Percentiles rank a stretch among this genome's conserved stretches.
phyloP scores from a whole-genome alignment of 2,113 vertebrate species.

The Cheilinus undulatus region DNA sequence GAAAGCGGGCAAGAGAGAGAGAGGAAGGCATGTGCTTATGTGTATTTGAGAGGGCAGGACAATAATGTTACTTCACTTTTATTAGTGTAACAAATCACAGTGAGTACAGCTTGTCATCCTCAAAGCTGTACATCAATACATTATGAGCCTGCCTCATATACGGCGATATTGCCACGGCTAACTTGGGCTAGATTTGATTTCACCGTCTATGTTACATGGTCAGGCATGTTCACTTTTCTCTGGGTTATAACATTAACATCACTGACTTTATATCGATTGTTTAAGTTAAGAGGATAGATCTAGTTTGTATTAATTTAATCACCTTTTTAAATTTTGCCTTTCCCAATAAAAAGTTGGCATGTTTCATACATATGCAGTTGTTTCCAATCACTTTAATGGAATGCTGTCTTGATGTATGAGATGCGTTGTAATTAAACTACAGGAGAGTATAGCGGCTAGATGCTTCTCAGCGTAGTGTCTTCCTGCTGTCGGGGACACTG shows the following conservation, averaged over 20 bases:
- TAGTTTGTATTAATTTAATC: conserved; percentile 3
- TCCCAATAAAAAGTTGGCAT: not conserved
- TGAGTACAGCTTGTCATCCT: conserved; percentile 76
- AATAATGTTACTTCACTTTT: conserved; percentile 77
- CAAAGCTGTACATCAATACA: conserved; percentile 77
- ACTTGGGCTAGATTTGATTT: conserved; percentile 76
- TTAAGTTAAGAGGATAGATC: conserved; percentile 28
- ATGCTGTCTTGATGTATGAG: too few relatives aligned
- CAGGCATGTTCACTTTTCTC: conserved; percentile 58
- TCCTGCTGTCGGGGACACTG: too few relatives aligned
- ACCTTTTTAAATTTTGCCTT: not conserved
- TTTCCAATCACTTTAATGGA: too few relatives aligned
- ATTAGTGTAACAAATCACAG: conserved; percentile 82
- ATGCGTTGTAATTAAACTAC: too few relatives aligned
- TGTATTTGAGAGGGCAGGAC: conserved; percentile 70
- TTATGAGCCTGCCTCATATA: conserved; percentile 61
- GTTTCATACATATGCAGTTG: too few relatives aligned
- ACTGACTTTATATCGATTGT: conserved; percentile 58
- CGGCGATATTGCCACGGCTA: conserved; percentile 73
- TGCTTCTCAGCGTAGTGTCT: too few relatives aligned
- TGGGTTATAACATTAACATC: conserved; percentile 67
- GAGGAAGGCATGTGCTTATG: conserved; percentile 40
- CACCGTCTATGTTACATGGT: conserved; percentile 59
- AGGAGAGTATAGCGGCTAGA: too few relatives aligned
- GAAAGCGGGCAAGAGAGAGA: conserved; percentile 5